Evolutionary conservation across 2,797 vertebrate species (phyloP).

Genomic region (Molossus molossus): DNA sequence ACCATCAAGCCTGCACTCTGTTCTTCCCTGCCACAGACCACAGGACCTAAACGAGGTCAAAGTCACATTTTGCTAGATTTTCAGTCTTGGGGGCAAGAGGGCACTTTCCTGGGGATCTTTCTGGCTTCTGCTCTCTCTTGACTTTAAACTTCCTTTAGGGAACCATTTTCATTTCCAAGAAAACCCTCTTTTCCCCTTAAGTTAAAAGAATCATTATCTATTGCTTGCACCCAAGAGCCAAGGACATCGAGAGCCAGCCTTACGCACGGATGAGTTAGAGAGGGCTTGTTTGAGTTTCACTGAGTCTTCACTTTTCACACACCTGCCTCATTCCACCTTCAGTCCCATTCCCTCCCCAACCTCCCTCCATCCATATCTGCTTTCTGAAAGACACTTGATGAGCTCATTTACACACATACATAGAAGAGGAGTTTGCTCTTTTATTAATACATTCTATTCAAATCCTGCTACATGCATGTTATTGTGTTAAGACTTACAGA

Average conservation of each 20-base stretch:
- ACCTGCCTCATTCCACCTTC: not conserved
- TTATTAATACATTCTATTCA: not conserved
- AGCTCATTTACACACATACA: not conserved
- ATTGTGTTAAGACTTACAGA: not conserved
- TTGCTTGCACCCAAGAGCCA: not conserved
- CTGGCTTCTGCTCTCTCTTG: not conserved
- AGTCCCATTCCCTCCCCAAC: not conserved
- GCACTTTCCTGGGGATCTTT: not conserved
- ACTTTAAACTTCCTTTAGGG: not conserved
- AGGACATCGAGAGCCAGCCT: not conserved
- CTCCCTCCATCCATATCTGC: not conserved
- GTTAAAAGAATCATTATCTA: not conserved
- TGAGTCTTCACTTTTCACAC: too few relatives aligned
- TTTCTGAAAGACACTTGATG: not conserved
- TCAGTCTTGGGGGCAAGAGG: not conserved
- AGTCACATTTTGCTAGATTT: not conserved
- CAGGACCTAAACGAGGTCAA: not conserved
- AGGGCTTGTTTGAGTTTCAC: not conserved
- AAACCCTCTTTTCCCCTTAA: not conserved
- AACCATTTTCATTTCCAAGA: not conserved
- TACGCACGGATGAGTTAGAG: not conserved
- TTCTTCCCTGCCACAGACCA: not conserved
- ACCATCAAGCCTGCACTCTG: not conserved
- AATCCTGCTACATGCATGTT: not conserved
- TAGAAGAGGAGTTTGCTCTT: not conserved